These are phyloP conservation scores for Teleogryllus occipitalis DNA, from an alignment of 1,140 invertebrate genomes.

Conservation along the genomic window DNA sequence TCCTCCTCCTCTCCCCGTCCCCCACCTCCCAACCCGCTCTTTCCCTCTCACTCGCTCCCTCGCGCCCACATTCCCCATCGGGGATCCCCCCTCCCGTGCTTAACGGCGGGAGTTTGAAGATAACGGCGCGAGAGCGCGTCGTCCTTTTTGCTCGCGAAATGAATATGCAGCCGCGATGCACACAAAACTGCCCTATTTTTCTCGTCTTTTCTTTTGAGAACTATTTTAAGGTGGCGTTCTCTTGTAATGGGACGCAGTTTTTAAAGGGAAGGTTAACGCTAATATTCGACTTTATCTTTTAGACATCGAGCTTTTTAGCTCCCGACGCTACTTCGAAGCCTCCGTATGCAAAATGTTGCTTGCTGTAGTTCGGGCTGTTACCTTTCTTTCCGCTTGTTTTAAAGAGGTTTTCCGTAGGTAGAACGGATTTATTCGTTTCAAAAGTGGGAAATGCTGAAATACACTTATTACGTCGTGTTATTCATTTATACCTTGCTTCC, in stretches of 20 bases:
- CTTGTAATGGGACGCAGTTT: background rate
- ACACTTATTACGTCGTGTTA: too few species aligned
- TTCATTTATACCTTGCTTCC: too few species aligned
- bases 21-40: background rate
- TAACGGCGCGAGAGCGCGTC: background rate
- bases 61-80: background rate
- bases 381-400: too few species aligned
- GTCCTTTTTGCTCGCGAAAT: background rate
- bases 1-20: background rate
- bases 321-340: background rate
- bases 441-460: too few species aligned
- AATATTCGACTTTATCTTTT: slow-evolving; percentile 1
- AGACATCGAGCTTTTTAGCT: background rate
- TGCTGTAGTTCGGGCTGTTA: too few species aligned
- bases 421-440: too few species aligned
- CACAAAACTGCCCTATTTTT: background rate
- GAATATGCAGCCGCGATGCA: background rate
- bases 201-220: background rate
- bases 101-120: background rate
- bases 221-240: background rate
- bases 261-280: slow-evolving; percentile 1
- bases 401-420: too few species aligned
- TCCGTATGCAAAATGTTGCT: too few species aligned
- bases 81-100: background rate
- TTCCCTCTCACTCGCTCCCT: background rate